A percentile compares a stretch with the other conserved stretches of the same genome.
These are phyloP conservation scores for Drosophila nigrodunni DNA, from an alignment of 1,140 invertebrate species.

Conservation along the genomic window DNA sequence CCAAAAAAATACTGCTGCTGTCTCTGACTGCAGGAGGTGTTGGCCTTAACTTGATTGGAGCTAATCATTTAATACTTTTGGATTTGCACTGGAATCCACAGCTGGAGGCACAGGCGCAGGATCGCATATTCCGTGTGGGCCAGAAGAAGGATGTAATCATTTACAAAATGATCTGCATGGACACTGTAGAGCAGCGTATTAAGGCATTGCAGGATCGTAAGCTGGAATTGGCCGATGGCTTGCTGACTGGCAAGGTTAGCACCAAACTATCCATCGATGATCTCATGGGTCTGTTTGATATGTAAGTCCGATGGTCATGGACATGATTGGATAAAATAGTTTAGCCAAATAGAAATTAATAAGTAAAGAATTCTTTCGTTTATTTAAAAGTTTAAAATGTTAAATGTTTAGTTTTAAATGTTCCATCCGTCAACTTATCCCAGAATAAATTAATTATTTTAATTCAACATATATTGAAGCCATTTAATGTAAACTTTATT, in stretches of 20 bases:
- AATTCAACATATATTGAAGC: constrained; percentile 41
- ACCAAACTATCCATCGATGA: constrained; percentile 91
- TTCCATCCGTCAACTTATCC: neutral
- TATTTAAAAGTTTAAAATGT: neutral
- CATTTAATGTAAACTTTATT: constrained; percentile 57
- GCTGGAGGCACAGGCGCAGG: constrained; percentile 95
- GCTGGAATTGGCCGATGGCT: constrained; percentile 90
- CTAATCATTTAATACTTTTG: constrained; percentile 94
- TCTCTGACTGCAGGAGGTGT: constrained; percentile 96
- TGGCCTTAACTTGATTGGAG: constrained; percentile 95
- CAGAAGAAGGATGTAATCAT: constrained; percentile 92
- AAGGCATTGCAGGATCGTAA: constrained; percentile 92
- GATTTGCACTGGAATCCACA: constrained; percentile 99
- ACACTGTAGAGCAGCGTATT: constrained; percentile 95
- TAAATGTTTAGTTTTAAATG: too few relatives aligned
- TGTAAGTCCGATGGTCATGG: constrained; percentile 75
- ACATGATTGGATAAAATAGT: too few relatives aligned
- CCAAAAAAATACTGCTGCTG: constrained; percentile 89
- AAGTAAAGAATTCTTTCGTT: neutral
- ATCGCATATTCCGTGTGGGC: constrained; percentile 95
- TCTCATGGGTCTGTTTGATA: constrained; percentile 91
- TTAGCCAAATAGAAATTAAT: too few relatives aligned
- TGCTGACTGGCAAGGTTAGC: constrained; percentile 88
- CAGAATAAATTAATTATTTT: constrained; percentile 16
- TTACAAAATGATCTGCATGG: constrained; percentile 93